These are phyloP conservation scores for Orthonyx spaldingii DNA, from an alignment of 2,113 vertebrate species.

Conservation along the genomic window DNA sequence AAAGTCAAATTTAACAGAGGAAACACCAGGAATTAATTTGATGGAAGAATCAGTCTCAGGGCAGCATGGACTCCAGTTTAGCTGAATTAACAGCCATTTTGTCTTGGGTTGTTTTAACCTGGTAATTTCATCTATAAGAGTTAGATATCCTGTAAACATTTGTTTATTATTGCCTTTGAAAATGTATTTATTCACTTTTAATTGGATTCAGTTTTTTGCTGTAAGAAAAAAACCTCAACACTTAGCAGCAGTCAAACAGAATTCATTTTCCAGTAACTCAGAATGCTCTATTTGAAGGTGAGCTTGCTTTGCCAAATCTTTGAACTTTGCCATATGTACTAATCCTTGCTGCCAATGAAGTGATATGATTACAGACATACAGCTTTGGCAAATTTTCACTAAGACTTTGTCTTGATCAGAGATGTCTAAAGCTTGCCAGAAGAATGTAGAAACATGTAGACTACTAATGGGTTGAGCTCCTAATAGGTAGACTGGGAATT, in stretches of 20 bases:
- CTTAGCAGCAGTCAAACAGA: conserved; percentile 41
- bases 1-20: background rate
- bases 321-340: conserved; percentile 54
- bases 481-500: conserved; percentile 49
- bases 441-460: conserved; percentile 4
- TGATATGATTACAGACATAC: conserved; percentile 46
- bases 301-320: conserved; percentile 49
- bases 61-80: background rate
- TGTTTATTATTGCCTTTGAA: conserved; percentile 16
- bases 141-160: background rate
- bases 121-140: background rate
- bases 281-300: conserved; percentile 41
- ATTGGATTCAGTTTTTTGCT: conserved; percentile 15
- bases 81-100: background rate
- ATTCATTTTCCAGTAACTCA: conserved; percentile 23
- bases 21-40: background rate
- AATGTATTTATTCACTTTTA: conserved; percentile 25
- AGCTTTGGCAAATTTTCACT: conserved; percentile 56
- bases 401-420: conserved; percentile 51
- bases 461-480: conserved; percentile 39
- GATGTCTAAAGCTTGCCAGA: conserved; percentile 46
- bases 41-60: background rate
- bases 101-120: background rate
- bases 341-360: background rate
- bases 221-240: conserved; percentile 1